These are phyloP conservation scores for Andrena bicolor DNA, from an alignment of 2,888 invertebrate species.

Conservation along the genomic window DNA sequence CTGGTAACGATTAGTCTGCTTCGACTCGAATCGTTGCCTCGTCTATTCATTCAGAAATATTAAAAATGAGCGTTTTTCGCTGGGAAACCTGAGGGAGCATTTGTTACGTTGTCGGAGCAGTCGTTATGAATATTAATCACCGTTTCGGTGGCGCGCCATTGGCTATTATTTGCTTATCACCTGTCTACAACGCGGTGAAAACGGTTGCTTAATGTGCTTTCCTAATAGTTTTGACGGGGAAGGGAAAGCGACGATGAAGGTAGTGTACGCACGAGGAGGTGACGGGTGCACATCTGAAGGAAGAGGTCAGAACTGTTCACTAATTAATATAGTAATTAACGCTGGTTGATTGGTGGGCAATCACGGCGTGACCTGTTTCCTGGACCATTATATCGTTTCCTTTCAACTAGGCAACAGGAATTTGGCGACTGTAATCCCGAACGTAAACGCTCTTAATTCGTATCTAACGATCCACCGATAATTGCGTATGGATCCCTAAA, in stretches of 20 bases:
- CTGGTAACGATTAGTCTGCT: not conserved
- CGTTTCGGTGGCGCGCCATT: constrained; percentile 55
- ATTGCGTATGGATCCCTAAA: no score
- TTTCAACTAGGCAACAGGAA: constrained; percentile 8
- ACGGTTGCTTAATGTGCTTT: constrained; percentile 66
- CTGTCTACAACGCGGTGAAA: constrained; percentile 49
- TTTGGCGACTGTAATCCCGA: not conserved
- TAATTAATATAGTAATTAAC: constrained; percentile 77
- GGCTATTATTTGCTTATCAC: constrained; percentile 59
- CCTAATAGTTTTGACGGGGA: constrained; percentile 42
- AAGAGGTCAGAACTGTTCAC: constrained; percentile 27
- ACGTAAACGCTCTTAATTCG: no score
- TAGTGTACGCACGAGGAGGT: constrained; percentile 51
- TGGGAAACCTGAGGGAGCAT: no score
- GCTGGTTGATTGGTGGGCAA: constrained; percentile 62
- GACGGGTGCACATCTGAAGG: constrained; percentile 38
- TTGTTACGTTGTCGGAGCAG: not conserved
- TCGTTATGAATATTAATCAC: constrained; percentile 75
- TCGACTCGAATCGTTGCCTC: not conserved
- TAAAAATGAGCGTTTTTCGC: not conserved
- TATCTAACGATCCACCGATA: no score
- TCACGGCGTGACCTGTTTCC: constrained; percentile 38
- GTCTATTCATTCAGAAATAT: not conserved
- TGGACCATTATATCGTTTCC: constrained; percentile 20
- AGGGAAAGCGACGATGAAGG: constrained; percentile 45